Evolutionary conservation across 2,888 invertebrate species (phyloP), one percentile per base, ranked within the genome.

Genomic region (Cordylochernes scorpioides): DNA sequence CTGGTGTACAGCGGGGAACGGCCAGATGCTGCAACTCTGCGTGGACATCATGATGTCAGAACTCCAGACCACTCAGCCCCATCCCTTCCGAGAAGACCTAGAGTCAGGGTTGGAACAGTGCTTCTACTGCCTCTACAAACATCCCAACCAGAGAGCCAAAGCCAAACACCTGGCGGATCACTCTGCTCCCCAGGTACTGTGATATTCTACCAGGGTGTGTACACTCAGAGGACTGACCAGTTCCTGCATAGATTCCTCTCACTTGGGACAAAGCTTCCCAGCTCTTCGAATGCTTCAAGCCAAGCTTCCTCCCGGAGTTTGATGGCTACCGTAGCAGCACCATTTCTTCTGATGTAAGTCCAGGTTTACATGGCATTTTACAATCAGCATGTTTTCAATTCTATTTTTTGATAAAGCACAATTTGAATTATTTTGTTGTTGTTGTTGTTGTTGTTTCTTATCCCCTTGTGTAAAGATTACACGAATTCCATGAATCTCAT

Each of bases 61-160:
- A 30, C 38, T 49, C 17, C 35, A 38, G 12, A 42, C 42, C 9
- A 34, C 34, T 21, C 28, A 31, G 6, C 26, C 33, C 16, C 40
- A 43, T 24, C 37, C 39, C 13, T 42, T 36, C 28, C 32, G 38
- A 17, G 51, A 52, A 44, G 67, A 69, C 47, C 61, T 80, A 3
- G 65, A 64, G 34, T 69, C 71, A 42, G 67, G 71, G 41, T 59
- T 84, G 46, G 86, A 86, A 46, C 86, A 88, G 54, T 64, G 68
- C 35, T 61, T 71, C 34, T 82, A 66, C 51, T 88, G 88, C 50
- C 57, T 88, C 2, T 86, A 72, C 50, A 70, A 71, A 2, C 72
- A 75, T 54, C 74, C 74, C 1, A 67, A 63, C 33, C 71, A 66
- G 46, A 69, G 68, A 45, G 65, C 59, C 30, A 65, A 64, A 47